Percentiles rank a stretch among this genome's conserved stretches.
phyloP scores from a whole-genome alignment of 64 coral and sea anemone genomes.

The Porites australiensis region DNA sequence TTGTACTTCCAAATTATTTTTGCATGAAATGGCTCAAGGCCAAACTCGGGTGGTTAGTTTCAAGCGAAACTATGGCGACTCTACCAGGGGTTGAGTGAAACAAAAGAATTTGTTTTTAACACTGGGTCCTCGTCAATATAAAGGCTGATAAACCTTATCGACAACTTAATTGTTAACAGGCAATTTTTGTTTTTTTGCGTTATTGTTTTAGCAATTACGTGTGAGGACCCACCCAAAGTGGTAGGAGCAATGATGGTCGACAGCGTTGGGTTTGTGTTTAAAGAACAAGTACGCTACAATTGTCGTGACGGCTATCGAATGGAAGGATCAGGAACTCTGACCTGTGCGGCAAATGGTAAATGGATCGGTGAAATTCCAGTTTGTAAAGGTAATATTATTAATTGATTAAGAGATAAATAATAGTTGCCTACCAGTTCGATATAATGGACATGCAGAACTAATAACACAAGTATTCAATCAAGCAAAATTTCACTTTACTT shows the following conservation, averaged over 20 bases:
- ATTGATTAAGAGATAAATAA: not conserved
- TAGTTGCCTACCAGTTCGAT: not conserved
- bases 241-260: not conserved
- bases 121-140: too few relatives aligned
- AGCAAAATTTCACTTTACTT: too few relatives aligned
- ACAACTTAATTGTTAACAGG: too few relatives aligned
- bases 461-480: too few relatives aligned
- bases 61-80: too few relatives aligned
- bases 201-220: slow-evolving; percentile 35
- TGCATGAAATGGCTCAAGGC: too few relatives aligned
- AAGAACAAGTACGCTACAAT: slow-evolving; percentile 32
- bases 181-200: not conserved
- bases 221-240: slow-evolving; percentile 45
- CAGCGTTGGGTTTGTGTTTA: slow-evolving; percentile 16
- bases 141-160: too few relatives aligned
- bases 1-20: too few relatives aligned
- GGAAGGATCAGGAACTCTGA: slow-evolving; percentile 14
- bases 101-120: too few relatives aligned
- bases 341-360: slow-evolving; percentile 55
- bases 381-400: slow-evolving; percentile 50
- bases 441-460: not conserved
- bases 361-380: slow-evolving; percentile 64
- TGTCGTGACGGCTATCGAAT: slow-evolving; percentile 48
- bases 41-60: too few relatives aligned
- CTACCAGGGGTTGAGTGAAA: too few relatives aligned